phyloP scores from a whole-genome alignment of 2,888 invertebrate species.

The Sminthurinus aureus region DNA sequence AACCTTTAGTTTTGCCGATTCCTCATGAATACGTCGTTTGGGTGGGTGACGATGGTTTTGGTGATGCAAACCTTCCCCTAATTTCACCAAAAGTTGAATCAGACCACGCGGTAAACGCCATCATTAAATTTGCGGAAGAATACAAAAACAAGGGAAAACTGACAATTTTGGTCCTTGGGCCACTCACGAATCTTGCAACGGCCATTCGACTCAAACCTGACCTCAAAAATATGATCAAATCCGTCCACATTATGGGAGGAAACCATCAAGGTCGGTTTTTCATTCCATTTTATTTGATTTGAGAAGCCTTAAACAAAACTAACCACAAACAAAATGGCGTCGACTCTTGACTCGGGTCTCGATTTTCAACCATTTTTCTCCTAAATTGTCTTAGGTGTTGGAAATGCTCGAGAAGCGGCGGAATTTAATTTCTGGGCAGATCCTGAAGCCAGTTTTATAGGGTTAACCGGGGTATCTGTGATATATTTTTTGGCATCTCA shows the following conservation, averaged over 20 bases:
- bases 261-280: constrained; percentile 47
- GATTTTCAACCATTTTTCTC: background rate
- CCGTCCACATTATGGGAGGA: constrained; percentile 54
- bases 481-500: too few species aligned
- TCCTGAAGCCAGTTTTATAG: constrained; percentile 67
- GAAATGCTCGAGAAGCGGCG: constrained; percentile 62
- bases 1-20: constrained; percentile 34
- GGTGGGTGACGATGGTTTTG: constrained; percentile 63
- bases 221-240: constrained; percentile 45
- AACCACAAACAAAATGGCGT: too few species aligned
- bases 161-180: constrained; percentile 68
- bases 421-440: constrained; percentile 68
- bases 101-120: constrained; percentile 59
- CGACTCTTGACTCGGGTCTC: background rate
- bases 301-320: background rate
- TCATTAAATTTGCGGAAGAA: constrained; percentile 56
- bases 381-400: constrained; percentile 56
- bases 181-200: constrained; percentile 81
- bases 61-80: constrained; percentile 59
- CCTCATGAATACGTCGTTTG: constrained; percentile 56
- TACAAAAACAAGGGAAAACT: constrained; percentile 51
- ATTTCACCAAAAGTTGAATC: constrained; percentile 48
- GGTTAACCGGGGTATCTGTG: too few species aligned
- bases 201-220: constrained; percentile 73
- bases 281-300: background rate